These are phyloP conservation scores for Amphiura filiformis DNA, from an alignment of 35 echinoderm and acorn worm genomes.

Conservation along the genomic window DNA sequence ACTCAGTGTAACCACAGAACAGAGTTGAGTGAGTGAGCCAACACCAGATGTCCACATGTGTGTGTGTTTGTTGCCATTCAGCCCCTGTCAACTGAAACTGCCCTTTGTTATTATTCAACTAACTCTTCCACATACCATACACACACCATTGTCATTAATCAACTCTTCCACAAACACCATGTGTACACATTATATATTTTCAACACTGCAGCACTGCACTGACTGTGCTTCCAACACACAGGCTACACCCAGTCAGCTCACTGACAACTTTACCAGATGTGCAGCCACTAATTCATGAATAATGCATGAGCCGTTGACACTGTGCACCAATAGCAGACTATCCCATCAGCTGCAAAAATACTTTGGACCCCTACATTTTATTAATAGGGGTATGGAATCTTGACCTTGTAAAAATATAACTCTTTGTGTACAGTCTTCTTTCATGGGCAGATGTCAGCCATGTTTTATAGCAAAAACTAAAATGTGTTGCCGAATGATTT, in stretches of 20 bases:
- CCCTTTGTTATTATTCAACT: too few species aligned
- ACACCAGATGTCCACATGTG: not conserved
- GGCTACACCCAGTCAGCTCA: not conserved
- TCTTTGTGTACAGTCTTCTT: too few species aligned
- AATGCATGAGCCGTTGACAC: not conserved
- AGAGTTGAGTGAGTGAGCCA: not conserved
- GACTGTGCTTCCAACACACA: not conserved
- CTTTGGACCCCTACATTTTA: not conserved
- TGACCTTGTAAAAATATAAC: too few species aligned
- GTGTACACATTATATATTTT: not conserved
- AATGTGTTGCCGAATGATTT: too few species aligned
- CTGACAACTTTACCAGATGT: slow-evolving; percentile 3
- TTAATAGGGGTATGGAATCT: not conserved
- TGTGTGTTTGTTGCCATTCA: too few species aligned
- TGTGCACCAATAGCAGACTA: not conserved
- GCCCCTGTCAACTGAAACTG: too few species aligned
- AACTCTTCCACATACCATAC: too few species aligned
- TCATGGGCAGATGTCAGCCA: too few species aligned
- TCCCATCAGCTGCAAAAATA: not conserved
- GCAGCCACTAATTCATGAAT: not conserved
- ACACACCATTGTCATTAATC: too few species aligned
- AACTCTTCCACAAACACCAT: not conserved
- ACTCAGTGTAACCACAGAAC: too few species aligned
- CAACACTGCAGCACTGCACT: not conserved
- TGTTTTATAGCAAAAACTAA: too few species aligned